Base-by-base conservation (phyloP, 2,888 invertebrate genomes). In the Luperina nickerlii region DNA sequence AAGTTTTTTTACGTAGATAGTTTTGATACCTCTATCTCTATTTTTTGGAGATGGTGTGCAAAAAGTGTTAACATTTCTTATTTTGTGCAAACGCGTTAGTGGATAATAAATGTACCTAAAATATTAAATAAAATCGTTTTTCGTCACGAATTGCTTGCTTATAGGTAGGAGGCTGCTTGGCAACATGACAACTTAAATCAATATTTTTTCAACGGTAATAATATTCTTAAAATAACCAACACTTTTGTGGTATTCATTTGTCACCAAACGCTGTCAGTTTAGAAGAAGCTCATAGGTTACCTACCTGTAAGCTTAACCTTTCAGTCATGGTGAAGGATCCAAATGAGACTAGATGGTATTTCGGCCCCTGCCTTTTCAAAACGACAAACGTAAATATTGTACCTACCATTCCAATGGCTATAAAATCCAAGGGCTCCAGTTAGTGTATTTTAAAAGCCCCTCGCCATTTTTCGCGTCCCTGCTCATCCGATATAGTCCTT, bases 61-160 rank as follows among this genome's bases (percentile, higher is more conserved):
- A 48, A 66, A 65, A 20, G 13, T 42, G 45, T 45, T 54, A 45
- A 32, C 1, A 45, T 66, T 67, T 67, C 18, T 27, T 81, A 74
- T 63, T 54, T 45, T 74, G 63, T 45, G 45, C 54, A 45, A 81
- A 27, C 32, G n/a, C 20, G 13, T 57, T n/a, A 74, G 18, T 82
- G 54, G 38, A 27, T 65, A 65, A 65, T 27, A 27, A 27, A 65
- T 38, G n/a, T 54, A 48, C 45, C n/a, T 42, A 42, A 42, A 8
- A 82, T 48, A 82, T 82, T 18, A 18, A 78, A 70, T 70, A 24
- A 51, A 81, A 62, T 45, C 48, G 9, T 38, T 81, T 62, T 60
- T 27, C 80, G 27, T 32, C n/a, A 15, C 45, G 27, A 54, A 24
- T 54, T 27, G 24, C 48, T 48, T 75, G 54, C 54, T 8, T 65